Base-by-base conservation (phyloP, 2,113 vertebrate genomes). In the Bombycilla garrulus region DNA sequence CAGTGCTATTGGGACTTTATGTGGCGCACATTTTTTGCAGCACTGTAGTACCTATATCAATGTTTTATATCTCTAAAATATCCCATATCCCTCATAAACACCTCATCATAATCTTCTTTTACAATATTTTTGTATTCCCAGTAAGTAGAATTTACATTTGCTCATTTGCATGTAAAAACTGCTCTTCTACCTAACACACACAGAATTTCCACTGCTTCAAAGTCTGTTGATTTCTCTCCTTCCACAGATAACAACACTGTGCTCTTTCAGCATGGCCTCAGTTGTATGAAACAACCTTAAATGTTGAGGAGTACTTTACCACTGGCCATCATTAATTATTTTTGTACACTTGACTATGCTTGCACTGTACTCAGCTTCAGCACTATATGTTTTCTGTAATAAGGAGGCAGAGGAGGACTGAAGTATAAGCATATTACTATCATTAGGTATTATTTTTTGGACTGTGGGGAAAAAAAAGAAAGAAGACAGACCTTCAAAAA, bases 221-320 rank as follows among this genome's bases (percentile, higher is more conserved):
- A 94, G 90, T 92, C 70, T 94, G 50, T 90, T 95, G 81, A 88
- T 96, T 96, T 96, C 84, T 96, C 90, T 96, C 72, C 96, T 86
- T 92, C 77, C 77, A 90, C 93, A 97, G 93, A 96, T 88, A 87
- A 96, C 31, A 35, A 54, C 90, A 90, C 60, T 60, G 51, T 96
- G 82, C 67, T 94, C 65, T 95, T 93, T 90, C 94, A 93, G 61
- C 88, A 83, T 86, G 90, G 65, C 82, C 64, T 94, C 45, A 86
- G 76, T 96, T 95, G 12, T 94, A 38, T 88, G 90, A 95, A 88
- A 90, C 79, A 78, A 51, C 60, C 56, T 78, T 94, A 95, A 71
- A 78, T 90, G 93, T 86, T 94, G 94, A 97, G 79, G 38, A 85
- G 7, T 86, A 40, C 44, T 86, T 93, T 92, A 78, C 81, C 81